Percentiles rank a stretch among this genome's conserved stretches.
phyloP scores from a whole-genome alignment of 2,797 vertebrate genomes.

The Periophthalmus magnuspinnatus region DNA sequence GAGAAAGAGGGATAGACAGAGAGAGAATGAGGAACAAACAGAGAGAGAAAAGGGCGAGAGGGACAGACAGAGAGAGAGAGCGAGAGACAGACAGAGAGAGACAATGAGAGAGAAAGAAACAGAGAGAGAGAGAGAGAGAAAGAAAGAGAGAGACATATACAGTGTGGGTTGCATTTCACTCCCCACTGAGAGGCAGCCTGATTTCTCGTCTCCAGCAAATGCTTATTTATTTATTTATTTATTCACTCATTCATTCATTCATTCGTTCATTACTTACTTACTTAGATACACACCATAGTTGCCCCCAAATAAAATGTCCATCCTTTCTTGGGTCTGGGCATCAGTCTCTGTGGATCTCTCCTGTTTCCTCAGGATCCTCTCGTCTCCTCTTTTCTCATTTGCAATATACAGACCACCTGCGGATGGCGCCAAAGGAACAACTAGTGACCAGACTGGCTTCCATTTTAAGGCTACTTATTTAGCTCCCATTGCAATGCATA shows the following conservation, averaged over 20 bases:
- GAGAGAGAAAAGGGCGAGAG: too few species aligned
- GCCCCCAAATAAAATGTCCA: slow-evolving; percentile 3
- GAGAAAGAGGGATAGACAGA: too few species aligned
- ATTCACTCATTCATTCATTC: too few species aligned
- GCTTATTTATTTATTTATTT: slow-evolving; percentile 18
- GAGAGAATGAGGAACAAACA: too few species aligned
- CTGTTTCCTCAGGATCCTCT: slow-evolving; percentile 21
- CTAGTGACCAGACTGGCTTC: slow-evolving; percentile 55
- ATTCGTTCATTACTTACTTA: too few species aligned
- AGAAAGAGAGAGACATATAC: background rate
- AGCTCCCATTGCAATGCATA: slow-evolving; percentile 58
- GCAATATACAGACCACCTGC: slow-evolving; percentile 68
- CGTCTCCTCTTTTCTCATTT: slow-evolving; percentile 4
- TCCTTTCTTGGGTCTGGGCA: slow-evolving; percentile 1
- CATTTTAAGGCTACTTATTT: slow-evolving; percentile 61
- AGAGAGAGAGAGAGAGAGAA: too few species aligned
- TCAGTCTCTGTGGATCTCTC: slow-evolving; percentile 23
- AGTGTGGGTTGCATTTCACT: too few species aligned
- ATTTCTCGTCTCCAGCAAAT: slow-evolving; percentile 56
- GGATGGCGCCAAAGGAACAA: slow-evolving; percentile 83
- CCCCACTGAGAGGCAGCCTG: slow-evolving; percentile 50
- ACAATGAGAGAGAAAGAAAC: too few species aligned
- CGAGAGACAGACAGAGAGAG: slow-evolving; percentile 16
- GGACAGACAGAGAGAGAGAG: too few species aligned
- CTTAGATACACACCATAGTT: slow-evolving; percentile 8